phyloP scores from a whole-genome alignment of 2,113 vertebrate species.

The Embiotoca jacksoni region DNA sequence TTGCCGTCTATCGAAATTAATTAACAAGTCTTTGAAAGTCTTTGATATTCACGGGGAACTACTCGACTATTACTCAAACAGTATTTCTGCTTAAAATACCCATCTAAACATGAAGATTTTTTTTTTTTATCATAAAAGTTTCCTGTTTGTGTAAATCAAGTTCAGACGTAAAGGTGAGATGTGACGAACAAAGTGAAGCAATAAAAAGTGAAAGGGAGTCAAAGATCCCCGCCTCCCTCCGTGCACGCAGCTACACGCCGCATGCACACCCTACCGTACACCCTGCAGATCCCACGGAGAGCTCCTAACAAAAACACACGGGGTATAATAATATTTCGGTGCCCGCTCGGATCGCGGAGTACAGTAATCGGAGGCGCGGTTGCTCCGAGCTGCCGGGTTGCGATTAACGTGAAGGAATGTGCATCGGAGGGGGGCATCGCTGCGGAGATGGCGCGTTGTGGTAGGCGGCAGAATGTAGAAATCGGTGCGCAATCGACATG shows the following conservation, averaged over 20 bases:
- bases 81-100: no score
- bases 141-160: no score
- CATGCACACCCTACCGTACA: neutral
- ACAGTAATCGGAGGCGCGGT: slow-evolving; percentile 32
- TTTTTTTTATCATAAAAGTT: no score
- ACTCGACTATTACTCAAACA: no score
- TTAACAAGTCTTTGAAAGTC: no score
- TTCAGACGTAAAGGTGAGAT: no score
- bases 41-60: no score
- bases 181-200: neutral
- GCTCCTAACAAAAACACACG: slow-evolving; percentile 9
- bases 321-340: slow-evolving; percentile 19
- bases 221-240: neutral
- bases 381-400: slow-evolving; percentile 39
- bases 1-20: no score
- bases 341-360: slow-evolving; percentile 22
- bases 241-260: slow-evolving; percentile 51
- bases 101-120: no score
- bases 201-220: slow-evolving; percentile 10
- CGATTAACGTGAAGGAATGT: slow-evolving; percentile 52
- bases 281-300: slow-evolving; percentile 42
- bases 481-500: no score
- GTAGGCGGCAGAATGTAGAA: no score
- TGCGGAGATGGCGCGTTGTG: no score
- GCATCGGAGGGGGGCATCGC: neutral